phyloP scores from a whole-genome alignment of 2,888 invertebrate species.

The Caenorhabditis sinica region DNA sequence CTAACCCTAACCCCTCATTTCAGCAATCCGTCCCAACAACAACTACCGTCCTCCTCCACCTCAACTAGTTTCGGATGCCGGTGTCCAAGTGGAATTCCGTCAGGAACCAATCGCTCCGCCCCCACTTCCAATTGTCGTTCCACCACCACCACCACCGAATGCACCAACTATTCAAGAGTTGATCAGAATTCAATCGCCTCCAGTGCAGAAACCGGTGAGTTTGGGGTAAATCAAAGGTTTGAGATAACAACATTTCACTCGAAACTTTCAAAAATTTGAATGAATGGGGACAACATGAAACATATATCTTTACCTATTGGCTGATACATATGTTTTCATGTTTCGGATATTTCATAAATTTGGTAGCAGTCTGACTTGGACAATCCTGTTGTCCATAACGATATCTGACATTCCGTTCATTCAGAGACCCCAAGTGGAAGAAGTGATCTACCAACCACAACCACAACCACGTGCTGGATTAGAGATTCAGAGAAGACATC shows the following conservation, averaged over 20 bases:
- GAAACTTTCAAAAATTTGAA: too few relatives aligned
- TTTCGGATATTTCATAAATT: too few relatives aligned
- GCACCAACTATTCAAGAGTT: neutral
- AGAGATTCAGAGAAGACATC: slow-evolving; percentile 28
- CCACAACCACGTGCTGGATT: slow-evolving; percentile 28
- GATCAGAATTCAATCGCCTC: slow-evolving; percentile 13
- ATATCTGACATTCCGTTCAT: too few relatives aligned
- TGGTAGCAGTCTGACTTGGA: too few relatives aligned
- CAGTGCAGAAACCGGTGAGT: slow-evolving; percentile 29
- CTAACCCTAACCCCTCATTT: slow-evolving; percentile 1
- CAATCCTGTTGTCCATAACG: too few relatives aligned
- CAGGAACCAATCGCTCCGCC: slow-evolving; percentile 39
- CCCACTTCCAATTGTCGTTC: slow-evolving; percentile 35
- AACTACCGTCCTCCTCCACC: slow-evolving; percentile 28
- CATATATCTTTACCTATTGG: too few relatives aligned
- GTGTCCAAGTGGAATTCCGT: slow-evolving; percentile 68
- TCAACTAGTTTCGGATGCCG: slow-evolving; percentile 67
- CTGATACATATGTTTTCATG: too few relatives aligned
- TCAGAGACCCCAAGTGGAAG: neutral
- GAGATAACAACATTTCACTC: neutral
- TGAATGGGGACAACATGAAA: too few relatives aligned
- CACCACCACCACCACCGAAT: slow-evolving; percentile 56
- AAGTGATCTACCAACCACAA: slow-evolving; percentile 44
- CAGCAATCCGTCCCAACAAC: slow-evolving; percentile 8
- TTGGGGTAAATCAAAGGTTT: neutral